These are phyloP conservation scores for Meloidogyne exigua DNA, from an alignment of 1,140 invertebrate species.

Conservation along the genomic window DNA sequence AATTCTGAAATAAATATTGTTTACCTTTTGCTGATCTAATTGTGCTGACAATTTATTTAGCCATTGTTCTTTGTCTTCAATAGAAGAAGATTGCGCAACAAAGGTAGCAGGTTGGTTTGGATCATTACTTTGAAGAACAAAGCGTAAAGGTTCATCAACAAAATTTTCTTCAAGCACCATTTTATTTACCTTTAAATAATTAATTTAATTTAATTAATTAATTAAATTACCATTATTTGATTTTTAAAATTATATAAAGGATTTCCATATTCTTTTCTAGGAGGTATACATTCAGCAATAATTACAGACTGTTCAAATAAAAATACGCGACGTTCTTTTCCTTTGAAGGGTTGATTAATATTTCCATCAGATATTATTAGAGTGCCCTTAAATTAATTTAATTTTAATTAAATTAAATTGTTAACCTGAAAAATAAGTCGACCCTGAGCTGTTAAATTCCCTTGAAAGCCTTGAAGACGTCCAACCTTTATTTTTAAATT, in stretches of 20 bases:
- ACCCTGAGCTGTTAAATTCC: constrained; percentile 94
- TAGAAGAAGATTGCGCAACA: constrained; percentile 48
- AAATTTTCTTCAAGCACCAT: constrained; percentile 57
- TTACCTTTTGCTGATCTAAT: constrained; percentile 56
- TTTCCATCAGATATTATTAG: constrained; percentile 74
- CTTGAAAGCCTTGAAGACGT: constrained; percentile 90
- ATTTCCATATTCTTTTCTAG: constrained; percentile 88
- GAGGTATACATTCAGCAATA: constrained; percentile 60
- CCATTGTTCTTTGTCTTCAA: constrained; percentile 62
- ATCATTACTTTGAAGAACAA: constrained; percentile 57
- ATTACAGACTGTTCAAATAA: constrained; percentile 83
- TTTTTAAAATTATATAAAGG: constrained; percentile 93
- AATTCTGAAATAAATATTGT: neutral
- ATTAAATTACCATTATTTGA: constrained; percentile 81
- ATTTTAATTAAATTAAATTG: constrained; percentile 50
- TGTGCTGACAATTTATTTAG: constrained; percentile 50
- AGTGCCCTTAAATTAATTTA: constrained; percentile 70
- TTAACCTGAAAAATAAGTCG: constrained; percentile 80
- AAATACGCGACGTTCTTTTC: constrained; percentile 90
- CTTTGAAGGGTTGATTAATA: constrained; percentile 67
- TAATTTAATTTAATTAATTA: neutral
- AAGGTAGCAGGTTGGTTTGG: constrained; percentile 52
- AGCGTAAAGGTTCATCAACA: constrained; percentile 56
- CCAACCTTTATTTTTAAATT: constrained; percentile 70
- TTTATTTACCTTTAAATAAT: constrained; percentile 56